Conservation (phyloP, 2,113 vertebrate species). For the Apus apus region DNA sequence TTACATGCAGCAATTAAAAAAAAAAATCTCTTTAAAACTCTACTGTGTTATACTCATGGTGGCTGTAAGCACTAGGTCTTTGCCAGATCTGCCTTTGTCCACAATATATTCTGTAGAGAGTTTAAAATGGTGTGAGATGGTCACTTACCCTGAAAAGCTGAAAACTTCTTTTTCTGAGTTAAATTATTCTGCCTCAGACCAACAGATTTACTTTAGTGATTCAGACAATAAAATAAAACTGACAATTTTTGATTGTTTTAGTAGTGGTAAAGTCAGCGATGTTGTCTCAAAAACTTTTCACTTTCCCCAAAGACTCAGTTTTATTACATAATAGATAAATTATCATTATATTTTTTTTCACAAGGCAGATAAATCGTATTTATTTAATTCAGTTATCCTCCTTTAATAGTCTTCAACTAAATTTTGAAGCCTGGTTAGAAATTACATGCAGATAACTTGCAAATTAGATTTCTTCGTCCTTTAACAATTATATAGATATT, state of each 20-base stretch:
- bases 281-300: conserved; percentile 25
- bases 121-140: not conserved
- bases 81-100: not conserved
- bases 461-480: conserved; percentile 7
- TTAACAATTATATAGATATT: not conserved
- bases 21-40: conserved; percentile 8
- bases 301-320: conserved; percentile 34
- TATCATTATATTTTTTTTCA: not conserved
- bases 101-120: not conserved
- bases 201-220: conserved; percentile 11
- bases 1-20: not conserved
- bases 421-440: not conserved
- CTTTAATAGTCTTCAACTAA: not conserved
- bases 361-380: conserved; percentile 21
- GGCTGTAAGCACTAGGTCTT: not conserved
- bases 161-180: not conserved
- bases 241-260: not conserved
- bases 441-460: not conserved
- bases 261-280: conserved; percentile 44
- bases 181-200: not conserved
- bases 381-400: conserved; percentile 10
- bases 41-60: not conserved
- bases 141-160: not conserved
- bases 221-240: conserved; percentile 34
- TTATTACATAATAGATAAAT: conserved; percentile 20